Conservation (phyloP, 2,113 vertebrate genomes). For the Heptranchias perlo region DNA sequence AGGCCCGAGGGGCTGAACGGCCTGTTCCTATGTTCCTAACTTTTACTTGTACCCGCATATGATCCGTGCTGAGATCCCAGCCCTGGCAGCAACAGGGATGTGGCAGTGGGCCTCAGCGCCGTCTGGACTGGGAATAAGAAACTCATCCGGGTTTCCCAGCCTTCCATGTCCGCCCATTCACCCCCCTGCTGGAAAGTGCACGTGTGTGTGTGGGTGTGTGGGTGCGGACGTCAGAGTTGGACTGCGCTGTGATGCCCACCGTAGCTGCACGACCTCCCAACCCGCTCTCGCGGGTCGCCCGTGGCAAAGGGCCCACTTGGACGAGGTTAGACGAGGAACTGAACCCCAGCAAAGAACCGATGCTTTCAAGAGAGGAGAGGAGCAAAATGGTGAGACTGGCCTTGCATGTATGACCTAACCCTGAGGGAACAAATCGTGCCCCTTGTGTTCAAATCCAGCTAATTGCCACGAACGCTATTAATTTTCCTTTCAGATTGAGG, state of each 20-base stretch:
- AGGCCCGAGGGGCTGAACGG: background rate
- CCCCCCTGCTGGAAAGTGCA: background rate
- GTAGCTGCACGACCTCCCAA: background rate
- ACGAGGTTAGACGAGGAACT: background rate
- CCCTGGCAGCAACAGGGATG: too few species aligned
- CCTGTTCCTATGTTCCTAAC: background rate
- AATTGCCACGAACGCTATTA: background rate
- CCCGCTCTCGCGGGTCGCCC: background rate
- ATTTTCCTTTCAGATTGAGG: slow-evolving; percentile 12
- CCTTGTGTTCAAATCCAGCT: background rate
- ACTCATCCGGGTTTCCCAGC: background rate
- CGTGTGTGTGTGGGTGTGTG: background rate
- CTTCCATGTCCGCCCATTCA: background rate
- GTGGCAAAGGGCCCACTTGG: background rate
- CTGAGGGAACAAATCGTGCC: background rate
- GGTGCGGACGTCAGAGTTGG: background rate
- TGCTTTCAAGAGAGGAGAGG: background rate
- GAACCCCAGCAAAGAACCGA: background rate
- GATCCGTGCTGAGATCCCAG: too few species aligned
- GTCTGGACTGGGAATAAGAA: background rate
- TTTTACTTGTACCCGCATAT: background rate
- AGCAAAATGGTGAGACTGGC: background rate
- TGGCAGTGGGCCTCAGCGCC: background rate
- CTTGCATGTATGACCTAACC: background rate
- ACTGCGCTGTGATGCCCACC: background rate